These are phyloP conservation scores for Pandion haliaetus DNA, from an alignment of 2,113 vertebrate species.

Conservation along the genomic window DNA sequence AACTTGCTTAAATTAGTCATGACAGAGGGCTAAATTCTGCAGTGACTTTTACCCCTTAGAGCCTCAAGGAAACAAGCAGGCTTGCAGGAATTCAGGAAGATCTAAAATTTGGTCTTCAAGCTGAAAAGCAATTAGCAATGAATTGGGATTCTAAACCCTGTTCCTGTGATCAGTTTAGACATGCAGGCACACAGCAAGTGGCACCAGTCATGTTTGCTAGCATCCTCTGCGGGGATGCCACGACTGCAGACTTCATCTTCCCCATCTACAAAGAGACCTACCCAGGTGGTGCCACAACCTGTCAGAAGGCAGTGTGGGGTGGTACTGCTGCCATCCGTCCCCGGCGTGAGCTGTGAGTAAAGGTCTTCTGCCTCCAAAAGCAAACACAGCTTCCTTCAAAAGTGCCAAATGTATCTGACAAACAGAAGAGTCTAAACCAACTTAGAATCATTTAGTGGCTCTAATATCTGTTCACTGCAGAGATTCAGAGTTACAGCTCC, in stretches of 20 bases:
- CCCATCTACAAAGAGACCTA: not conserved
- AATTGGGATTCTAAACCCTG: not conserved
- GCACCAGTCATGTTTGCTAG: not conserved
- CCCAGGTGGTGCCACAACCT: not conserved
- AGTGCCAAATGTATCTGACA: not conserved
- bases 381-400: not conserved
- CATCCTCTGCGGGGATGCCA: not conserved
- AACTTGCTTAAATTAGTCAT: constrained; percentile 19
- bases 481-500: not conserved
- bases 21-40: not conserved
- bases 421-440: not conserved
- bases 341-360: not conserved
- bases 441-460: not conserved
- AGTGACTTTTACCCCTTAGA: not conserved
- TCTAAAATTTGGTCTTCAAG: not conserved
- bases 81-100: not conserved
- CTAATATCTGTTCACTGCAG: not conserved
- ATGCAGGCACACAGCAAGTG: not conserved
- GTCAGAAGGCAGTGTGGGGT: not conserved
- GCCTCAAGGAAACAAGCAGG: not conserved
- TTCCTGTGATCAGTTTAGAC: not conserved
- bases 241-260: not conserved
- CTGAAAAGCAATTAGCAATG: not conserved
- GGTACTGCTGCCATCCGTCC: not conserved
- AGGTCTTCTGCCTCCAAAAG: not conserved